These are phyloP conservation scores for Fregetta grallaria DNA, from an alignment of 2,113 vertebrate species.

Conservation along the genomic window DNA sequence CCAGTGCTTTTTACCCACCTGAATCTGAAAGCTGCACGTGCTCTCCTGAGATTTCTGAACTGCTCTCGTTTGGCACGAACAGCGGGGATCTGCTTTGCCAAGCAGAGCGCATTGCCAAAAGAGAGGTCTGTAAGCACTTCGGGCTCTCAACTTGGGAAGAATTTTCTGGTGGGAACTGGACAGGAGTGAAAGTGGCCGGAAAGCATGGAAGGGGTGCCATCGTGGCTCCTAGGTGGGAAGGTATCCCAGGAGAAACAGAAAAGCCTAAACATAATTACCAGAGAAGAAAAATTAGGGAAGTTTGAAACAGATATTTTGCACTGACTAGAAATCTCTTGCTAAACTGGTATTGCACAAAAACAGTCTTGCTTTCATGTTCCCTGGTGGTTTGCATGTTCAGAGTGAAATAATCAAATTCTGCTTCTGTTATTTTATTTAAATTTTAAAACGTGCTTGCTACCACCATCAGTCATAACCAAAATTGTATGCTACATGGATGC, in stretches of 20 bases:
- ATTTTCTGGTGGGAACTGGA: not conserved
- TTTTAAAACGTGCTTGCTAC: not conserved
- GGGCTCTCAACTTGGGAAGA: not conserved
- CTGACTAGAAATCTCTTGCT: not conserved
- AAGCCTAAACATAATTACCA: not conserved
- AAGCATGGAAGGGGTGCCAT: not conserved
- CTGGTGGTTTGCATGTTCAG: not conserved
- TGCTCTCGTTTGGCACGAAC: not conserved
- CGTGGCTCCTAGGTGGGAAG: not conserved
- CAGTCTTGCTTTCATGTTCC: not conserved
- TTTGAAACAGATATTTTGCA: not conserved
- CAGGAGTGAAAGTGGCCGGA: not conserved
- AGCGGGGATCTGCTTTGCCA: not conserved
- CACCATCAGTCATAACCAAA: not conserved
- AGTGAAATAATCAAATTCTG: not conserved
- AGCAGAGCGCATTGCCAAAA: not conserved
- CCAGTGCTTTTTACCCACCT: not conserved
- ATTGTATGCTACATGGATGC: not conserved
- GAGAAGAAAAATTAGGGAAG: not conserved
- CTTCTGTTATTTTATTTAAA: not conserved
- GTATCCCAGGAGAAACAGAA: not conserved
- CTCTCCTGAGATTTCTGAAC: constrained; percentile 4
- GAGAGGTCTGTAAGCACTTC: not conserved
- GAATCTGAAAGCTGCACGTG: not conserved
- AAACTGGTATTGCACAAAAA: not conserved